Conservation (phyloP, 37 sponge, comb jelly and placozoan species). For the Spongia lamella region DNA sequence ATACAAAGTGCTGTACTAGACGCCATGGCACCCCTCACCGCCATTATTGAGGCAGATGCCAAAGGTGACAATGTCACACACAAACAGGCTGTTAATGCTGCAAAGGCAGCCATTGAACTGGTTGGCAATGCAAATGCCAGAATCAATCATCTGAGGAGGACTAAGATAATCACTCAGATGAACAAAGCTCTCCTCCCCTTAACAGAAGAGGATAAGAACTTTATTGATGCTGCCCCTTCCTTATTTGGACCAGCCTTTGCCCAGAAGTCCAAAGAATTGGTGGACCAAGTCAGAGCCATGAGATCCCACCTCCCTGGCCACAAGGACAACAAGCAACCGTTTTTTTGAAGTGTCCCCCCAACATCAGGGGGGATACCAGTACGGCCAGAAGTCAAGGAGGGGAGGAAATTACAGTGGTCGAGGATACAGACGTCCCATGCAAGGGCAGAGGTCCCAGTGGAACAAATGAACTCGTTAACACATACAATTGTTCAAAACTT, state of each 20-base stretch:
- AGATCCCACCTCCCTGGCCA: no score
- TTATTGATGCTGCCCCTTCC: neutral
- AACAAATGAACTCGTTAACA: no score
- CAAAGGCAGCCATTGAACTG: constrained; percentile 4
- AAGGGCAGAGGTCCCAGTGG: no score
- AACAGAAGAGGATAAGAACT: constrained; percentile 1
- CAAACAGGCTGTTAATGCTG: neutral
- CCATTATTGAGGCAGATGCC: constrained; percentile 14
- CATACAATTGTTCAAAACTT: neutral
- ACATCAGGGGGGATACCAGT: neutral
- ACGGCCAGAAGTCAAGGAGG: no score
- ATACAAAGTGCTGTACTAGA: constrained; percentile 15
- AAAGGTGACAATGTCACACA: no score
- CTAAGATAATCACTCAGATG: constrained; percentile 2
- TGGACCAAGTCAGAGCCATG: neutral
- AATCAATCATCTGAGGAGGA: neutral
- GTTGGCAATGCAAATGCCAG: constrained; percentile 15
- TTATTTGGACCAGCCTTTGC: constrained; percentile 15
- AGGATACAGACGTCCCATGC: no score
- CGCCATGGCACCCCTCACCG: constrained; percentile 23
- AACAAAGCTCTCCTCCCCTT: constrained; percentile 4
- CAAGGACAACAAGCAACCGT: no score
- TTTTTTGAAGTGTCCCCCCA: constrained; percentile 4
- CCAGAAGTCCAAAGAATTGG: neutral
- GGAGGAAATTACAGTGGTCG: no score